A percentile compares a stretch with the other conserved stretches of the same genome.
phyloP scores from a whole-genome alignment of 2,888 invertebrate genomes.

The Pyrrhia umbra region DNA sequence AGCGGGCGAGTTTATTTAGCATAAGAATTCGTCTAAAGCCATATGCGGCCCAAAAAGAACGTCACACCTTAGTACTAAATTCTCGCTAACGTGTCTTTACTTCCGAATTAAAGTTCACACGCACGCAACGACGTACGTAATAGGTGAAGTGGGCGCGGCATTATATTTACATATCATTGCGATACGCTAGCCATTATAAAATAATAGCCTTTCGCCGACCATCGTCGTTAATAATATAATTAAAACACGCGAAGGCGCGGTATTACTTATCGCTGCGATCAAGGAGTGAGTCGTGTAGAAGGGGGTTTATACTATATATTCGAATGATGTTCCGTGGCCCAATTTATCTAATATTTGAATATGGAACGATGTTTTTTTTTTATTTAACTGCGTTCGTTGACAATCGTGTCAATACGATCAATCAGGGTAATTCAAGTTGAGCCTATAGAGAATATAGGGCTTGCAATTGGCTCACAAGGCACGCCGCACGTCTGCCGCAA shows the following conservation, averaged over 20 bases:
- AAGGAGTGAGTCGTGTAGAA: conserved; percentile 76
- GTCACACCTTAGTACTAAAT: conserved; percentile 84
- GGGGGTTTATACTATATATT: conserved; percentile 55
- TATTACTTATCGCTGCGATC: conserved; percentile 85
- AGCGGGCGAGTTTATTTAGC: conserved; percentile 72
- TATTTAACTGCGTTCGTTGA: neutral
- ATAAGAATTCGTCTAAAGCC: conserved; percentile 76
- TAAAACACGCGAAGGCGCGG: conserved; percentile 89
- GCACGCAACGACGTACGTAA: conserved; percentile 83
- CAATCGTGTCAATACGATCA: conserved; percentile 25
- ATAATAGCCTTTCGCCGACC: conserved; percentile 87
- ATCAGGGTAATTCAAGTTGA: conserved; percentile 41
- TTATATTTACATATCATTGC: conserved; percentile 90
- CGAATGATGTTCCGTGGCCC: conserved; percentile 38
- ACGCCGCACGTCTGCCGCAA: conserved; percentile 52
- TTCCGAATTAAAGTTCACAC: conserved; percentile 86
- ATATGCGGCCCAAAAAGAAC: conserved; percentile 70
- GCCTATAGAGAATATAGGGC: conserved; percentile 49
- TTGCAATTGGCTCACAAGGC: conserved; percentile 56
- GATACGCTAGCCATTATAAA: conserved; percentile 87
- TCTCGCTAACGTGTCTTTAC: conserved; percentile 83
- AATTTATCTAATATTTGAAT: conserved; percentile 41
- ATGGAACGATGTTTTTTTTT: conserved; percentile 5
- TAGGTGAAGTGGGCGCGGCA: conserved; percentile 82
- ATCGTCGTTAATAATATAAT: conserved; percentile 89